phyloP scores from a whole-genome alignment of 2,888 invertebrate species.

The Hofmannophila pseudospretella region DNA sequence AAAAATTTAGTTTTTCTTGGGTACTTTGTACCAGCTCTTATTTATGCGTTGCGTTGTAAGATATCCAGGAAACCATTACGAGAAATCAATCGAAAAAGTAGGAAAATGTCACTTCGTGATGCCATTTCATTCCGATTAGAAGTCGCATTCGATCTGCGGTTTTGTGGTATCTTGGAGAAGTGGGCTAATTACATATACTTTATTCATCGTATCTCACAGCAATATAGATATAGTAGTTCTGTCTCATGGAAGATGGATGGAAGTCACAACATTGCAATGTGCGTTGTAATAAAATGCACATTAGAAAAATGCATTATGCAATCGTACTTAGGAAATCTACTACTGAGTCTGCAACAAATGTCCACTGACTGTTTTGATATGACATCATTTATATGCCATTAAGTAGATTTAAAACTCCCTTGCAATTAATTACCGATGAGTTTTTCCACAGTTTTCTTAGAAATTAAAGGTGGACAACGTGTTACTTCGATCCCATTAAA shows the following conservation, averaged over 20 bases:
- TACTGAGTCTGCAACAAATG: too few species aligned
- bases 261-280: neutral
- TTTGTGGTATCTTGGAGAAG: slow-evolving; percentile 2
- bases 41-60: neutral
- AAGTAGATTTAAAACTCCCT: too few species aligned
- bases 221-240: slow-evolving; percentile 5
- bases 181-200: slow-evolving; percentile 8
- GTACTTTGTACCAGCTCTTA: slow-evolving; percentile 1
- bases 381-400: too few species aligned
- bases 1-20: too few species aligned
- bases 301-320: neutral
- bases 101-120: neutral
- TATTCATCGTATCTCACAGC: slow-evolving; percentile 3
- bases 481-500: too few species aligned
- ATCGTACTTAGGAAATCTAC: neutral
- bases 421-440: too few species aligned
- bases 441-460: too few species aligned
- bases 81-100: neutral
- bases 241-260: neutral
- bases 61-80: slow-evolving; percentile 8
- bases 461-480: too few species aligned
- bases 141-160: slow-evolving; percentile 5
- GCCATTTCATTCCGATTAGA: neutral
- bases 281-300: neutral
- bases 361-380: too few species aligned